Conservation (phyloP, 2,797 vertebrate genomes). For the Helarctos malayanus region DNA sequence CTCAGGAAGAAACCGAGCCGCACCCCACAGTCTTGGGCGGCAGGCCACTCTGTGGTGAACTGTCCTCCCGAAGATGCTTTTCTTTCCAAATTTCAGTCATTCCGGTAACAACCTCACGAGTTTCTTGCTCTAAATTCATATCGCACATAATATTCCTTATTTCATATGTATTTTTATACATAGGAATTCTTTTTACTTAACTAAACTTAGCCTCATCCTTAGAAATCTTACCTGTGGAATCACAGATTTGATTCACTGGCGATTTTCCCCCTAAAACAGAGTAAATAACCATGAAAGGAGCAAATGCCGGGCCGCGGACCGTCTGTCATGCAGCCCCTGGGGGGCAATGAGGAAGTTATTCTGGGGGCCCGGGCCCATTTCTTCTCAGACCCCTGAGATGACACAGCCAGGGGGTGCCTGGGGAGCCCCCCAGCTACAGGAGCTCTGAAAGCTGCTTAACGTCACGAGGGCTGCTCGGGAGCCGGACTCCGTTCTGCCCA, state of each 20-base stretch:
- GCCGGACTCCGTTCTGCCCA: not conserved
- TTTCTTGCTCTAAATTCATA: constrained; percentile 40
- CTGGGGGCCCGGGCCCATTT: rapidly evolving
- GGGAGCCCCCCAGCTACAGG: not conserved
- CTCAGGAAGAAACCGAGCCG: constrained; percentile 70
- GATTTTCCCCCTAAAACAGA: not conserved
- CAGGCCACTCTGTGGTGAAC: constrained; percentile 45
- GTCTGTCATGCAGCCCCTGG: rapidly evolving
- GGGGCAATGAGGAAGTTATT: not conserved
- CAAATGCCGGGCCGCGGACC: rapidly evolving
- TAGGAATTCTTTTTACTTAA: constrained; percentile 20
- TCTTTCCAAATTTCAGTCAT: constrained; percentile 67
- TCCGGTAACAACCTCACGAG: constrained; percentile 40
- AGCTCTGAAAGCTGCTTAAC: not conserved
- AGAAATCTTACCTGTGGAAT: not conserved
- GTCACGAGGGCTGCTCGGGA: rapidly evolving
- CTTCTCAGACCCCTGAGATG: not conserved
- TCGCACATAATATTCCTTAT: not conserved
- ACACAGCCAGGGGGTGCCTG: not conserved
- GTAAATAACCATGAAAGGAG: not conserved
- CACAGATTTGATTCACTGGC: not conserved
- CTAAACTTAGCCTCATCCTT: not conserved
- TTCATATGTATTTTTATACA: not conserved
- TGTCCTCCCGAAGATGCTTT: constrained; percentile 11
- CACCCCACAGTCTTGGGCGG: constrained; percentile 54